A percentile compares a stretch with the other conserved stretches of the same genome.
phyloP scores from a whole-genome alignment of 1,140 invertebrate species.

The Drusus annulatus region DNA sequence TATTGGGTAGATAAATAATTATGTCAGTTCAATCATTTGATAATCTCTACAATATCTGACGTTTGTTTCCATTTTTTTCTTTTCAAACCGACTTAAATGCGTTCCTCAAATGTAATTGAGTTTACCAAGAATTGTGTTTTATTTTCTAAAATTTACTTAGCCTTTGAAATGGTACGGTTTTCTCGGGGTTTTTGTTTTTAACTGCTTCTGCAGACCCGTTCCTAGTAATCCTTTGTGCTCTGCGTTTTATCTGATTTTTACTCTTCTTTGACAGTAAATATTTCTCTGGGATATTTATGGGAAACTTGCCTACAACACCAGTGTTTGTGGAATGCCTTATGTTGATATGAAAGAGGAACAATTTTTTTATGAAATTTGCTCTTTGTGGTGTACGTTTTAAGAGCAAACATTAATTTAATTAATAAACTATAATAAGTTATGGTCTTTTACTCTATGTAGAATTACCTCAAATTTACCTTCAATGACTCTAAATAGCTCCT shows the following conservation, averaged over 20 bases:
- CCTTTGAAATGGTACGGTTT: constrained; percentile 7
- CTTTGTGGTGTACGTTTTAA: too few species aligned
- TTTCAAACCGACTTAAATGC: too few species aligned
- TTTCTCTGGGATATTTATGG: neutral
- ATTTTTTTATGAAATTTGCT: neutral
- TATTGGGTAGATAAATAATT: too few species aligned
- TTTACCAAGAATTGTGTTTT: neutral
- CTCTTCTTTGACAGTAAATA: constrained; percentile 7
- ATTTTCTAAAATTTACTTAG: neutral
- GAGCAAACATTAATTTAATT: too few species aligned
- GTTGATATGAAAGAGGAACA: neutral
- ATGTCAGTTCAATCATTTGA: too few species aligned
- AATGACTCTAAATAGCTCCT: too few species aligned
- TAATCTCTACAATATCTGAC: too few species aligned
- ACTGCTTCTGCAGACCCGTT: neutral
- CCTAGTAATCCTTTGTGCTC: constrained; percentile 4
- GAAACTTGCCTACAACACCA: neutral
- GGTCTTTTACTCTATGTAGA: too few species aligned
- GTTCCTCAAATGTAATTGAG: too few species aligned
- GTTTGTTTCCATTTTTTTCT: too few species aligned
- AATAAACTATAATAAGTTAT: too few species aligned
- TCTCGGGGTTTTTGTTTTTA: neutral
- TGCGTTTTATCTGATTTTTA: neutral
- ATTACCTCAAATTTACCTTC: too few species aligned
- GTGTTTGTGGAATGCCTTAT: neutral